A percentile compares a stretch with the other conserved stretches of the same genome.
phyloP scores from a whole-genome alignment of 1,140 invertebrate genomes.

The Camponotus vicinus region DNA sequence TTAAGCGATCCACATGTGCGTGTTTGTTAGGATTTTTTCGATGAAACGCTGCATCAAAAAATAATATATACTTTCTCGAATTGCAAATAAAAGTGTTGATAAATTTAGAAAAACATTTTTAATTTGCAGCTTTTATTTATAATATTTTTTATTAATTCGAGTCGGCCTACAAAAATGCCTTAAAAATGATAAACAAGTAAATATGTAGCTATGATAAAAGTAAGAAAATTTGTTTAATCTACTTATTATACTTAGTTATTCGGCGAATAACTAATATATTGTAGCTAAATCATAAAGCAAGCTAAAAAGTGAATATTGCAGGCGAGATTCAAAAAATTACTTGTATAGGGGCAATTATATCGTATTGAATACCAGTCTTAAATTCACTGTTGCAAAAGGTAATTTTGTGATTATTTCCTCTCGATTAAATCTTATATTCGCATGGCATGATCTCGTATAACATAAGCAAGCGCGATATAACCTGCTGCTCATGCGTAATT shows the following conservation, averaged over 20 bases:
- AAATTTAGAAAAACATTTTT: background rate
- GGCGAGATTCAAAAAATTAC: constrained; percentile 17
- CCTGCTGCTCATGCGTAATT: constrained; percentile 45
- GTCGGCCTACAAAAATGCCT: background rate
- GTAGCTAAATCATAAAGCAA: constrained; percentile 32
- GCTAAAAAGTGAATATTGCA: background rate
- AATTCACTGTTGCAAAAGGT: constrained; percentile 51
- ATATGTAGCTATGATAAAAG: background rate
- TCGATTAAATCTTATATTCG: constrained; percentile 56
- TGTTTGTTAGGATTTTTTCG: constrained; percentile 28
- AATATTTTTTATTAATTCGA: background rate
- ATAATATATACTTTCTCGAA: background rate
- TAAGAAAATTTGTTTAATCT: constrained; percentile 21
- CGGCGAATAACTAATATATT: constrained; percentile 19
- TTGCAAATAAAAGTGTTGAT: constrained; percentile 5
- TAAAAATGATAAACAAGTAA: background rate
- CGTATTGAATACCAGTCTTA: constrained; percentile 45
- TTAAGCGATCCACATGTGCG: constrained; percentile 19
- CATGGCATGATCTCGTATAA: constrained; percentile 37
- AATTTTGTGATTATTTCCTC: constrained; percentile 55
- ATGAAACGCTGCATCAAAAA: constrained; percentile 19
- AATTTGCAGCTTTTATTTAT: background rate
- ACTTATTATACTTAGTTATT: constrained; percentile 26
- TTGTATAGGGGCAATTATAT: constrained; percentile 43
- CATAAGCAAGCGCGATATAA: constrained; percentile 43